Percentiles rank a stretch among this genome's conserved stretches.
Conservation (phyloP, 2,888 invertebrate genomes). For the Allygus modestus region DNA sequence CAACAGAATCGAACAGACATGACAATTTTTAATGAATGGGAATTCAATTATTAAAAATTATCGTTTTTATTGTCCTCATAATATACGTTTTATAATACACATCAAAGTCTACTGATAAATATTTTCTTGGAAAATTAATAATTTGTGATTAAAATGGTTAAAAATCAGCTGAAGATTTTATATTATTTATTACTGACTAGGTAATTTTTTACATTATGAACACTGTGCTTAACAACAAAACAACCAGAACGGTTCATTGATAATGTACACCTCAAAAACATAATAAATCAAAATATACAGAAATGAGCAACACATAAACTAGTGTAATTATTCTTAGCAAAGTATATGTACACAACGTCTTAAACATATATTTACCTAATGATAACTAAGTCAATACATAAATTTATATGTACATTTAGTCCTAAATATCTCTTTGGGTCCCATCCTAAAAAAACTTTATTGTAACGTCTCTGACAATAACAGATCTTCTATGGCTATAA, state of each 20-base stretch:
- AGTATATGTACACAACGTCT: conserved; percentile 12
- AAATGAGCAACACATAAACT: conserved; percentile 27
- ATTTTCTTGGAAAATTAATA: not conserved
- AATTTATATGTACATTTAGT: conserved; percentile 36
- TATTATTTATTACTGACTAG: conserved; percentile 39
- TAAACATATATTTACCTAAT: conserved; percentile 10
- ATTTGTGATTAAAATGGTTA: not conserved
- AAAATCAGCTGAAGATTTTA: not conserved
- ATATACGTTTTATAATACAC: not conserved
- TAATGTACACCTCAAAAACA: conserved; percentile 15
- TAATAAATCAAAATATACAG: conserved; percentile 23
- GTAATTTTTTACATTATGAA: conserved; percentile 40
- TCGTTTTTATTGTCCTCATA: conserved; percentile 7
- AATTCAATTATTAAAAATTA: not conserved
- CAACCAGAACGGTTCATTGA: not conserved
- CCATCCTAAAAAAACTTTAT: conserved; percentile 14
- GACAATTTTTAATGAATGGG: not conserved
- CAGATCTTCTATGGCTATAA: not conserved
- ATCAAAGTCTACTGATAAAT: not conserved
- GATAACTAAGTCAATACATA: conserved; percentile 25
- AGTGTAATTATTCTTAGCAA: not conserved
- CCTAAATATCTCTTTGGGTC: conserved; percentile 46
- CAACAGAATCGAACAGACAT: not conserved
- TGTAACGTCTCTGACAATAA: not conserved
- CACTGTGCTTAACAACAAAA: conserved; percentile 28